Conservation (phyloP, 2,113 vertebrate genomes). For the Xiphias gladius region DNA sequence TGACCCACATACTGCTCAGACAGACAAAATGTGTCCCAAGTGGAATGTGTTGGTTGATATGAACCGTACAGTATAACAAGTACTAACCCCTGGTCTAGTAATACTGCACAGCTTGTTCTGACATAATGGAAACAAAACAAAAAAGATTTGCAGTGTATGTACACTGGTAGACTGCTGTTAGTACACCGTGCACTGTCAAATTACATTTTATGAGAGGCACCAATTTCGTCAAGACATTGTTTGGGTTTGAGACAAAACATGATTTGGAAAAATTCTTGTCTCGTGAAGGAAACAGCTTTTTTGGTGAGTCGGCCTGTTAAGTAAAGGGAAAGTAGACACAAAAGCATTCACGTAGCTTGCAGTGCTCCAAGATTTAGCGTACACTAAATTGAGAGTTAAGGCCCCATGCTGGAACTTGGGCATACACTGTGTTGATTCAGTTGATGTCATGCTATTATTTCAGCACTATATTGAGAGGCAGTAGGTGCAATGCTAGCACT, state of each 20-base stretch:
- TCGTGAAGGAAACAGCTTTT: background rate
- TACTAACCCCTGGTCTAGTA: constrained; percentile 10
- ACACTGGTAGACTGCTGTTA: background rate
- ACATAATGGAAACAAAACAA: constrained; percentile 15
- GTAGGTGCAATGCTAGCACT: background rate
- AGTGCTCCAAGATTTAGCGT: no score
- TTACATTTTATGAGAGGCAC: background rate
- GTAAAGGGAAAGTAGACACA: no score
- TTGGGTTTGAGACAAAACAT: background rate
- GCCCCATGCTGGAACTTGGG: no score
- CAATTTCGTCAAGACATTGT: constrained; percentile 3
- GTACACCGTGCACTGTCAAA: background rate
- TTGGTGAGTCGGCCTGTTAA: no score
- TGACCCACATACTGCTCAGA: constrained; percentile 1
- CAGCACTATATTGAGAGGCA: background rate
- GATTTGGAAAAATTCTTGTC: no score
- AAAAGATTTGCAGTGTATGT: background rate
- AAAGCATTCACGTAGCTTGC: no score
- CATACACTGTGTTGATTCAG: background rate
- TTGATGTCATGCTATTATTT: background rate
- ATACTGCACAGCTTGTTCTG: constrained; percentile 8
- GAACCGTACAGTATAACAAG: constrained; percentile 2
- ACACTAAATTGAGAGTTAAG: background rate
- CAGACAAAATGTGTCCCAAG: constrained; percentile 14
- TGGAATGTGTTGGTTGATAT: constrained; percentile 40